A percentile compares a stretch with the other conserved stretches of the same genome.
These are phyloP conservation scores for Barypeithes pellucidus DNA, from an alignment of 2,888 invertebrate species.

Conservation along the genomic window DNA sequence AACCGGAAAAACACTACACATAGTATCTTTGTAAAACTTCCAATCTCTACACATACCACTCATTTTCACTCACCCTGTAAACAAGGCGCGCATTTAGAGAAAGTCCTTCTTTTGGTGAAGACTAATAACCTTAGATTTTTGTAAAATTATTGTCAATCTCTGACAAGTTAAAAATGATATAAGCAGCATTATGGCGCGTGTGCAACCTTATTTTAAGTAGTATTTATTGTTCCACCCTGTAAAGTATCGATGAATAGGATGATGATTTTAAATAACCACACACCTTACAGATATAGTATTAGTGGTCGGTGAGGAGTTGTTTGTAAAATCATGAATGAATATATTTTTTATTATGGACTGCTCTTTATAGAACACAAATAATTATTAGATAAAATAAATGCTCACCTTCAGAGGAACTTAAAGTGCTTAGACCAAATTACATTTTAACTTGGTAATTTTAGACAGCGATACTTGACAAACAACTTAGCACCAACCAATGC, in stretches of 20 bases:
- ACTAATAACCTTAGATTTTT: slow-evolving; percentile 36
- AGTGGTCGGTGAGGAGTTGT: slow-evolving; percentile 3
- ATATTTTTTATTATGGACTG: background rate
- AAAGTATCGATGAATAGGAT: slow-evolving; percentile 1
- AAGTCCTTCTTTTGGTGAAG: slow-evolving; percentile 21
- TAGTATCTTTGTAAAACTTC: slow-evolving; percentile 26
- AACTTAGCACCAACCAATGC: slow-evolving; percentile 10
- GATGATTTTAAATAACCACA: background rate
- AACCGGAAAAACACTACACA: background rate
- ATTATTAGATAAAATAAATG: too few relatives aligned
- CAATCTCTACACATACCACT: slow-evolving; percentile 22
- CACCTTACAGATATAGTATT: slow-evolving; percentile 1
- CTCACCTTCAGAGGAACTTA: too few relatives aligned
- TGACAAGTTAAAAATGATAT: slow-evolving; percentile 45
- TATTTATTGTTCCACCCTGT: slow-evolving; percentile 29
- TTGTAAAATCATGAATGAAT: too few relatives aligned
- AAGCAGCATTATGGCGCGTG: slow-evolving; percentile 41
- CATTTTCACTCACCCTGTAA: slow-evolving; percentile 27
- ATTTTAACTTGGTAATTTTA: background rate
- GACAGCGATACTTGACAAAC: background rate
- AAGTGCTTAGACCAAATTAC: too few relatives aligned
- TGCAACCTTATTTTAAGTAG: slow-evolving; percentile 36
- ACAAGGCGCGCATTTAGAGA: slow-evolving; percentile 21
- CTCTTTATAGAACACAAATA: background rate
- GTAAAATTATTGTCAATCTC: slow-evolving; percentile 43